These are phyloP conservation scores for Corythornis vintsioides DNA, from an alignment of 2,113 vertebrate species.

Conservation along the genomic window DNA sequence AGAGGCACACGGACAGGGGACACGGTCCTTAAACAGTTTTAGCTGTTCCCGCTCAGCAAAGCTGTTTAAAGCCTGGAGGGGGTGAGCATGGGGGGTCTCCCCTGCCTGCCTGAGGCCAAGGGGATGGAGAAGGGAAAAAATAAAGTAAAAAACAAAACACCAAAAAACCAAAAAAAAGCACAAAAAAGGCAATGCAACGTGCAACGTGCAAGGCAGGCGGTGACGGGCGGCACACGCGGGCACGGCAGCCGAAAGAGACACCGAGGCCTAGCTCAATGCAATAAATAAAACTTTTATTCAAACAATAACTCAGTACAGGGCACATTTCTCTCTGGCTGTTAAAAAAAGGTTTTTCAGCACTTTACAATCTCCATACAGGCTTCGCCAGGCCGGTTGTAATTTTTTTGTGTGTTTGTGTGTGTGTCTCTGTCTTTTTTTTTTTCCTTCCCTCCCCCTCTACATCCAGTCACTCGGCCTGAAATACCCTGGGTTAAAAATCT, in stretches of 20 bases:
- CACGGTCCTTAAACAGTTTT: slow-evolving; percentile 15
- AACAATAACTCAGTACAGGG: slow-evolving; percentile 79
- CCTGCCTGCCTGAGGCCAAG: too few species aligned
- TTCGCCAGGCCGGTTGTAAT: slow-evolving; percentile 16
- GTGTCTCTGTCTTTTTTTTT: background rate
- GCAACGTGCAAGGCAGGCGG: background rate
- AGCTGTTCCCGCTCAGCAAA: slow-evolving; percentile 21
- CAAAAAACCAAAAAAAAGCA: background rate
- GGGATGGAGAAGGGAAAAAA: background rate
- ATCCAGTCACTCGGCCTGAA: slow-evolving; percentile 56
- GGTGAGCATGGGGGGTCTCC: background rate
- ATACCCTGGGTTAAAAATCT: slow-evolving; percentile 70
- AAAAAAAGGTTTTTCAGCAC: slow-evolving; percentile 17
- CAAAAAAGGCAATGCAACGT: background rate
- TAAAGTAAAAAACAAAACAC: background rate
- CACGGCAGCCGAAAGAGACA: slow-evolving; percentile 62
- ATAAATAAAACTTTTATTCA: slow-evolving; percentile 88
- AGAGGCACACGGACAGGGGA: accelerated
- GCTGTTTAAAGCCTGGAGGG: background rate
- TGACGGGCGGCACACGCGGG: slow-evolving; percentile 7
- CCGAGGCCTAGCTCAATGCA: slow-evolving; percentile 74
- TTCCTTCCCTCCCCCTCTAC: background rate
- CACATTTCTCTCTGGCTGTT: slow-evolving; percentile 74
- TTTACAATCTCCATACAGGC: slow-evolving; percentile 71
- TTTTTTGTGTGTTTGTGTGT: background rate